These are phyloP conservation scores for Oreochromis tanganicae DNA, from an alignment of 2,113 vertebrate genomes.

Conservation along the genomic window DNA sequence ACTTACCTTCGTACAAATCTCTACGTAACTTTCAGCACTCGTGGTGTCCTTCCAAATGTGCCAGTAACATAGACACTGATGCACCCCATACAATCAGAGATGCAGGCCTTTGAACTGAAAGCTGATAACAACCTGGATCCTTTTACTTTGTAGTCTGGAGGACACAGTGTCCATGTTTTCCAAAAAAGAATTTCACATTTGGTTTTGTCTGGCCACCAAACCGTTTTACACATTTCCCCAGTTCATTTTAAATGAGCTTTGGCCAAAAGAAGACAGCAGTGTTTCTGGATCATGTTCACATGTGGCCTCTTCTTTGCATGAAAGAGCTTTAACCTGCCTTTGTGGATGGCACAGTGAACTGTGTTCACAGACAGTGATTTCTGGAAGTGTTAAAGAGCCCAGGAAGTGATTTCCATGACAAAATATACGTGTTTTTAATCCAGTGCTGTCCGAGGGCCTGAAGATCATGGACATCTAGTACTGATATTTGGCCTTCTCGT, in stretches of 20 bases:
- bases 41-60: background rate
- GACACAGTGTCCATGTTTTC: background rate
- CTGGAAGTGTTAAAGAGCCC: background rate
- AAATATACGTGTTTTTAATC: background rate
- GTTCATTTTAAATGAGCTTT: background rate
- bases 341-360: background rate
- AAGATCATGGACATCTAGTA: background rate
- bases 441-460: background rate
- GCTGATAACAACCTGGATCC: background rate
- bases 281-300: background rate
- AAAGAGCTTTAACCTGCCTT: background rate
- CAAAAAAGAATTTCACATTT: background rate
- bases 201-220: background rate
- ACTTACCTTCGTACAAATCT: background rate
- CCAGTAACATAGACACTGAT: background rate
- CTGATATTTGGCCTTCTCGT: background rate
- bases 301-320: background rate
- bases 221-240: background rate
- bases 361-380: background rate
- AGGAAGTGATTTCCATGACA: background rate
- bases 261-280: background rate
- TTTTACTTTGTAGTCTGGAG: background rate
- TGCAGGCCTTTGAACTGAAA: background rate
- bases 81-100: background rate
- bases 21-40: background rate